These are phyloP conservation scores for Meta bourneti DNA, from an alignment of 2,888 invertebrate species.

Conservation along the genomic window DNA sequence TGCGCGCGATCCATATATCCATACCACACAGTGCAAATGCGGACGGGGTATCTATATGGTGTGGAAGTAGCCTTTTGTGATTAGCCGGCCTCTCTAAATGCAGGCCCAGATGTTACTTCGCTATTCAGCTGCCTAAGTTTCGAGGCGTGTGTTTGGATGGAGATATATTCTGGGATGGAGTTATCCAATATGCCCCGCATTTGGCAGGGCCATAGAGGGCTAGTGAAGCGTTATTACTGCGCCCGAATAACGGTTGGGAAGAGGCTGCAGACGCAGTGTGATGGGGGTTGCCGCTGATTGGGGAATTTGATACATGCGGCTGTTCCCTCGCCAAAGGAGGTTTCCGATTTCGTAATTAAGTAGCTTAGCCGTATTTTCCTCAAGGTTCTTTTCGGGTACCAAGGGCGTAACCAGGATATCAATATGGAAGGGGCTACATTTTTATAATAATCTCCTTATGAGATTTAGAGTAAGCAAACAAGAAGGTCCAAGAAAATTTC, in stretches of 20 bases:
- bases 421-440: too few species aligned
- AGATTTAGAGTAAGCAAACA: too few species aligned
- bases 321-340: slow-evolving; percentile 19
- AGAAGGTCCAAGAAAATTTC: too few species aligned
- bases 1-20: slow-evolving; percentile 21
- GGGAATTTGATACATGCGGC: slow-evolving; percentile 47
- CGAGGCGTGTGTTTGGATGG: slow-evolving; percentile 26
- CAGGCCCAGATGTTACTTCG: slow-evolving; percentile 66
- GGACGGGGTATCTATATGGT: slow-evolving; percentile 17
- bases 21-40: background rate
- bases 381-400: too few species aligned
- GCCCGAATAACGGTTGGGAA: slow-evolving; percentile 47
- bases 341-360: background rate
- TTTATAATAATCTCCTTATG: too few species aligned
- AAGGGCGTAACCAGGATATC: too few species aligned
- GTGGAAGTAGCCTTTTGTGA: slow-evolving; percentile 64
- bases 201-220: slow-evolving; percentile 61
- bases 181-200: slow-evolving; percentile 72
- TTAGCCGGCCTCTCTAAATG: slow-evolving; percentile 64
- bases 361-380: background rate
- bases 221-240: slow-evolving; percentile 69
- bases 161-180: slow-evolving; percentile 37
- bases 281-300: slow-evolving; percentile 43
- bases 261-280: too few species aligned
- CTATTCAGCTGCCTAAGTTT: slow-evolving; percentile 53